phyloP scores from a whole-genome alignment of 2,113 vertebrate species.

The Crotalus horridus region DNA sequence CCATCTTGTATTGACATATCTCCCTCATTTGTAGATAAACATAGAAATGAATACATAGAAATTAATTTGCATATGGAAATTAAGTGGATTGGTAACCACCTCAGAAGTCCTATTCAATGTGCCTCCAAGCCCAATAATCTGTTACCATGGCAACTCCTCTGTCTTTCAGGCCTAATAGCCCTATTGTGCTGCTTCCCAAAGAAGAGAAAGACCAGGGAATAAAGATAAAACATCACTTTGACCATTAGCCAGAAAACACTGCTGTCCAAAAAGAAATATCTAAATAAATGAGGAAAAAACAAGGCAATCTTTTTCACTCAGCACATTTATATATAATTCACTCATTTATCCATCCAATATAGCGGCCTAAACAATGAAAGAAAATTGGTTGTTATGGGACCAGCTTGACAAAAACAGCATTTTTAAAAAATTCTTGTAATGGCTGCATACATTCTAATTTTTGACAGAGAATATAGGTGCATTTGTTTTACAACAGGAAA shows the following conservation, averaged over 20 bases:
- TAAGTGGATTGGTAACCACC: neutral
- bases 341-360: conserved; percentile 10
- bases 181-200: neutral
- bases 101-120: neutral
- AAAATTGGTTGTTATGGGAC: conserved; percentile 24
- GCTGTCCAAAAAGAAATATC: conserved; percentile 8
- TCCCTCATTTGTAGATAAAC: neutral
- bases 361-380: neutral
- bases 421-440: conserved; percentile 6
- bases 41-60: neutral
- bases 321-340: conserved; percentile 19
- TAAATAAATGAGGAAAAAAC: neutral
- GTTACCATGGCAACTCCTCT: neutral
- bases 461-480: conserved; percentile 20
- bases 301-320: conserved; percentile 17
- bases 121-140: neutral
- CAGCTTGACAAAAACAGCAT: neutral
- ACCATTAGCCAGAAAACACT: conserved; percentile 16
- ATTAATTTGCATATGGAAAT: neutral
- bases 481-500: conserved; percentile 21
- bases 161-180: neutral
- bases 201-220: neutral
- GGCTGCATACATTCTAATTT: conserved; percentile 2
- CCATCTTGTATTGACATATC: neutral
- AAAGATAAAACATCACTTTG: conserved; percentile 4